Base-by-base conservation (phyloP, 2,113 vertebrate species). In the Dipodomys stephensi region DNA sequence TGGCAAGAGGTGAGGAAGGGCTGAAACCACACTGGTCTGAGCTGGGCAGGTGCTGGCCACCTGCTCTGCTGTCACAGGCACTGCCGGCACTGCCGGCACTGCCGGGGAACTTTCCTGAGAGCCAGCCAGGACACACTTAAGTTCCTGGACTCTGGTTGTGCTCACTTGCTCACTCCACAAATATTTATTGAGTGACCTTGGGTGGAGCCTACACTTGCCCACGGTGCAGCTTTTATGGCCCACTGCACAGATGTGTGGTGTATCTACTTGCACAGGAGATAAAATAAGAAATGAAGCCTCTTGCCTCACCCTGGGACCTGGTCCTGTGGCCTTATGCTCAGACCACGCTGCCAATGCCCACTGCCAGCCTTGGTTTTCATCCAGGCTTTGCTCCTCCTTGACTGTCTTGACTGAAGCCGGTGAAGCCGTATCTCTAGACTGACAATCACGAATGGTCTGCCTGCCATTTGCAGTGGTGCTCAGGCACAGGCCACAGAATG, bases 401-500 rank as follows among this genome's bases (percentile, higher is more conserved):
- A 12, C 19, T 12, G 25, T 62, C 23, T 20, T 12, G 77, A 7
- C 18, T 49, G 25, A 2, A 25, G 15, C 19, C 25, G 18, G 5
- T 2, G 8, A 27, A 22, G 25, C 62, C 6, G 3, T 23, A 28
- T 46, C 67, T 44, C 79, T 5, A 3, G 28, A 22, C 11, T 11
- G 86, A 67, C 7, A 72, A 4, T 13, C 4, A 53, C 13, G 35
- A 0, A 23, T 0, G 1, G 7, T 62, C 62, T 32, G 3, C 30
- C 35, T 11, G 11, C 20, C 1, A 4, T 6, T 1, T 10, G 5
- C 11, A 22, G n/a, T 16, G 0, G 20, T 3, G 2, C 5, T 22
- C 32, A 10, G 53, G 18, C 19, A 1, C n/a, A 44, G 81, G 72
- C 73, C 16, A 15, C 5, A 28, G 62, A 23, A 7, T 23, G 0